Evolutionary conservation across 2,888 invertebrate genomes (phyloP).

Genomic region (Agapetus fuscipes): DNA sequence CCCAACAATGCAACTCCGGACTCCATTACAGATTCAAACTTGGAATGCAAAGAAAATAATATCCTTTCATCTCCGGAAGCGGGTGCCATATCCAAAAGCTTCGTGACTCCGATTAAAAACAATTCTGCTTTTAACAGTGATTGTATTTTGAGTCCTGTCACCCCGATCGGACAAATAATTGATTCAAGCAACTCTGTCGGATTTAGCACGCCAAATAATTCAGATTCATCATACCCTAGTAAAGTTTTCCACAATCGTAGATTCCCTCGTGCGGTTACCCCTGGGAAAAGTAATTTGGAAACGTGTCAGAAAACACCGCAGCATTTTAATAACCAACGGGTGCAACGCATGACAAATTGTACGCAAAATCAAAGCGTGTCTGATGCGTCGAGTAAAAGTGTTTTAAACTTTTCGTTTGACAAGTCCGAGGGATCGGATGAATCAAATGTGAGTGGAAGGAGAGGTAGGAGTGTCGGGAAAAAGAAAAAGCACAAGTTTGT

Average conservation of each 20-base stretch:
- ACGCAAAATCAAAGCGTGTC: neutral
- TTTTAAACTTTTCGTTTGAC: neutral
- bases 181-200: slow-evolving; percentile 1
- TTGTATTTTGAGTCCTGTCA: slow-evolving; percentile 12
- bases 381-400: neutral
- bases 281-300: no score
- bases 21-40: no score
- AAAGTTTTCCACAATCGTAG: neutral
- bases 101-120: slow-evolving; percentile 1
- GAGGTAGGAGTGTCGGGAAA: slow-evolving; percentile 26
- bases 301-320: no score
- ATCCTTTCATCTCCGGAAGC: no score
- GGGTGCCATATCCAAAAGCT: no score
- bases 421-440: slow-evolving; percentile 24
- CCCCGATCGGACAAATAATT: slow-evolving; percentile 1
- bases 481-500: slow-evolving; percentile 28
- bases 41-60: no score
- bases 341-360: no score
- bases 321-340: no score
- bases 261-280: neutral
- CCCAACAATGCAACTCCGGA: no score
- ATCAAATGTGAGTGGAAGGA: no score
- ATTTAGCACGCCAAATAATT: slow-evolving; percentile 12
- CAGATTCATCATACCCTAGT: neutral
- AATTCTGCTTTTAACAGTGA: slow-evolving; percentile 1